Base-by-base conservation (phyloP, 2,888 invertebrate species). In the Drosophila differens region DNA sequence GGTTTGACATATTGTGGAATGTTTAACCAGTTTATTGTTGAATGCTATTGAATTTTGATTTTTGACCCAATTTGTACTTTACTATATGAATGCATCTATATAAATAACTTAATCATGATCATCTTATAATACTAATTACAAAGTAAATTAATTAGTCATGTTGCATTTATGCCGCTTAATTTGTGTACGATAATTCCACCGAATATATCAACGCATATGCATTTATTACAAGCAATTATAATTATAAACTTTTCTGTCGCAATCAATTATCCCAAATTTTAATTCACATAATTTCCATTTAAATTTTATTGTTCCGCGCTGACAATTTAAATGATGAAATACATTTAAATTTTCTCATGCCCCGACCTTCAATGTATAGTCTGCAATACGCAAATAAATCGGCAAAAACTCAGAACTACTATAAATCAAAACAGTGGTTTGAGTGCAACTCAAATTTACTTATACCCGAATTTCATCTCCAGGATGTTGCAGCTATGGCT, bases 121-220 rank as follows among this genome's bases (percentile, higher is more conserved):
- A 75, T 66, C 73, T 74, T 74, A 76, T 74, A 77, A 75, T 71
- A 74, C 74, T 76, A 79, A 79, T 86, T 86, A 81, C 73, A 76
- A 81, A 81, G 76, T 76, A 70, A 71, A 76, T 87, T 87, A 85
- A 87, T 89, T 85, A 87, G 85, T 82, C 61, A 72, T 60, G 73
- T 65, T 58, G 65, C 32, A 71, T 70, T 81, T 73, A 78, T 83
- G 64, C 70, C 54, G 68, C 41, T 82, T 74, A 62, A 72, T 76
- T 53, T 54, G 67, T 37, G 49, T 51, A 58, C 68, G 58, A 19
- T 51, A 58, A 73, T 44, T 47, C 37, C 22, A n/a, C 10, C 25
- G 16, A 54, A 57, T 39, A 64, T 72, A 32, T 57, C 39, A 52
- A 28, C 33, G 12, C 66, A 59, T 64, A 65, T 75, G 76, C 55